Evolutionary conservation across 2,113 vertebrate species (phyloP).

Genomic region (Regulus satrapa): DNA sequence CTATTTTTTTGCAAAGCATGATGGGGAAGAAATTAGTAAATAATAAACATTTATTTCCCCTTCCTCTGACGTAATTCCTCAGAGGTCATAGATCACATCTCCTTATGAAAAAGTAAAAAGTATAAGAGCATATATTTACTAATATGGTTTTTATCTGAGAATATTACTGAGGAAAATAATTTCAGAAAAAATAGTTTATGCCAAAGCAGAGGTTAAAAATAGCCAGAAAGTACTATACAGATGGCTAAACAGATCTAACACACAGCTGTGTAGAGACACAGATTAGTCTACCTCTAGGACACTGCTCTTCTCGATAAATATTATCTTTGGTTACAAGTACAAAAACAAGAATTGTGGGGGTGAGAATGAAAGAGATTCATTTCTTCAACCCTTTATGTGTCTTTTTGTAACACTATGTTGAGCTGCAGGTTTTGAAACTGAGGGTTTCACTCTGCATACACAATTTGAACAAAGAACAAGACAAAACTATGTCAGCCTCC

Average conservation of each 20-base stretch:
- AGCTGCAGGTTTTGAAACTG: background rate
- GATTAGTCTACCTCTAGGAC: background rate
- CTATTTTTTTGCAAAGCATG: background rate
- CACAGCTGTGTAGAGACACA: background rate
- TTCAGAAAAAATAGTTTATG: background rate
- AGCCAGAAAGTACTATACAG: conserved; percentile 23
- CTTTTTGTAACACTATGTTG: background rate
- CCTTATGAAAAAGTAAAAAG: background rate
- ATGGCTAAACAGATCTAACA: conserved; percentile 33
- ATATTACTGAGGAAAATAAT: background rate
- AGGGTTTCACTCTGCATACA: background rate
- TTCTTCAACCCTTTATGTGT: background rate
- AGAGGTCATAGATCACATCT: background rate
- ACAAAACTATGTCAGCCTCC: background rate
- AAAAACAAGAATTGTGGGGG: background rate
- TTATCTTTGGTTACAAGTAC: background rate
- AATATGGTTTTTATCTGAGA: background rate
- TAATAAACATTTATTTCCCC: background rate
- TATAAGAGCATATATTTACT: background rate
- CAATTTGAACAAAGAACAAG: conserved; percentile 11
- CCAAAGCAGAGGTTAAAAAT: conserved; percentile 30
- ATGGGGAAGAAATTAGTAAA: background rate
- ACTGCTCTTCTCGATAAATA: background rate
- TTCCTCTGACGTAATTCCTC: background rate
- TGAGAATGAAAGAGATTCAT: background rate